These are phyloP conservation scores for Dromiciops gliroides DNA, from an alignment of 2,113 vertebrate species.

Conservation along the genomic window DNA sequence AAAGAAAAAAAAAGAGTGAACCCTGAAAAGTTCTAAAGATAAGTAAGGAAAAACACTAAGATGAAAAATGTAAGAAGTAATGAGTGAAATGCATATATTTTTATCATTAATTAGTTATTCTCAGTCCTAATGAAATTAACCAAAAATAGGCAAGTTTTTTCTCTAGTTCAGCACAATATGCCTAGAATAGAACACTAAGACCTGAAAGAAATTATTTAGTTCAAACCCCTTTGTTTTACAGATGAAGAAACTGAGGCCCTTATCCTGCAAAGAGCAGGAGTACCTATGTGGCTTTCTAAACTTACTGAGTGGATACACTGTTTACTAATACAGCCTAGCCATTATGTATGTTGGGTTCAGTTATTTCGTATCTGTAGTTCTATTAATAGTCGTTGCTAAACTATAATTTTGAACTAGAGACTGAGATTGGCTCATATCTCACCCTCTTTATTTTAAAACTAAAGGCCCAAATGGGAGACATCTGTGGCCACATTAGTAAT, in stretches of 20 bases:
- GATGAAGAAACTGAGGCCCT: not conserved
- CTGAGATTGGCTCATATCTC: constrained; percentile 76
- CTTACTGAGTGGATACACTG: constrained; percentile 65
- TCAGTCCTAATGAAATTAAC: not conserved
- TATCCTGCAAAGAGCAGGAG: not conserved
- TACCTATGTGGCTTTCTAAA: constrained; percentile 55
- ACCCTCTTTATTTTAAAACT: constrained; percentile 79
- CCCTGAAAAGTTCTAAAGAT: not conserved
- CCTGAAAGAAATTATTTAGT: not conserved
- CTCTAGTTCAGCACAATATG: not conserved
- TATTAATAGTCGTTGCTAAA: constrained; percentile 80
- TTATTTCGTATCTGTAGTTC: constrained; percentile 71
- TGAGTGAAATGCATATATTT: not conserved
- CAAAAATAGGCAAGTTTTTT: constrained; percentile 6
- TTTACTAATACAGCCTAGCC: constrained; percentile 65
- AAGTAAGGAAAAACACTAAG: constrained; percentile 7
- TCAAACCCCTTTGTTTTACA: not conserved
- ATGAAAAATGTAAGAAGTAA: constrained; percentile 26
- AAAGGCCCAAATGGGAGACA: constrained; percentile 77
- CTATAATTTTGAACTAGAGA: constrained; percentile 79
- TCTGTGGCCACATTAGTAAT: constrained; percentile 67
- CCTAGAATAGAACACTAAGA: not conserved
- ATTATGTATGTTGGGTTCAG: constrained; percentile 74
- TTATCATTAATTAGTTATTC: constrained; percentile 5
- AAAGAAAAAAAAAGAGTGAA: too few relatives aligned